Conservation (phyloP, 2,888 invertebrate species). For the Gymnosoma rotundatum region DNA sequence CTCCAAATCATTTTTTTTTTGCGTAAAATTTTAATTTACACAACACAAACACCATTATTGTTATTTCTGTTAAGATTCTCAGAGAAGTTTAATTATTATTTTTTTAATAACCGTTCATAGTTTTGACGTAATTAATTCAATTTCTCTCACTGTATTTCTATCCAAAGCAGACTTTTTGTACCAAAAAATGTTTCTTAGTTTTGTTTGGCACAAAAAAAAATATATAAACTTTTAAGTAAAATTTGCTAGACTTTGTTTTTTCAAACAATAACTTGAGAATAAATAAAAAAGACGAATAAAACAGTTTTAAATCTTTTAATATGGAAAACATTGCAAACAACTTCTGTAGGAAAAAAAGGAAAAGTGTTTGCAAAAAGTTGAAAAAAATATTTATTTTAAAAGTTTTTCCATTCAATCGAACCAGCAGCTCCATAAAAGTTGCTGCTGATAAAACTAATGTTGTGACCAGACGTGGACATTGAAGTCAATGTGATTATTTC, state of each 20-base stretch:
- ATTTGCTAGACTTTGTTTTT: slow-evolving; percentile 37
- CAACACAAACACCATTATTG: no score
- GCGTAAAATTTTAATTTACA: no score
- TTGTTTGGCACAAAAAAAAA: slow-evolving; percentile 4
- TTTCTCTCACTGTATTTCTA: slow-evolving; percentile 2
- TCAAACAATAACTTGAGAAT: slow-evolving; percentile 7
- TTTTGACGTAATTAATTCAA: no score
- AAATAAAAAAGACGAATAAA: neutral
- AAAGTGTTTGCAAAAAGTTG: slow-evolving; percentile 38
- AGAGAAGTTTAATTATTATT: no score
- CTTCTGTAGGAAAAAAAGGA: slow-evolving; percentile 53
- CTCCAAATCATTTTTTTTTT: no score
- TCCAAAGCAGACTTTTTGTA: slow-evolving; percentile 1
- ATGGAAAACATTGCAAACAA: slow-evolving; percentile 17
- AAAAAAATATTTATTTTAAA: slow-evolving; percentile 33
- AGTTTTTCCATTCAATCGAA: slow-evolving; percentile 20
- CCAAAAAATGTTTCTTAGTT: slow-evolving; percentile 1
- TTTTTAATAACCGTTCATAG: no score
- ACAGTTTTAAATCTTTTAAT: slow-evolving; percentile 33
- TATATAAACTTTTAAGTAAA: slow-evolving; percentile 29
- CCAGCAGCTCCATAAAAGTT: slow-evolving; percentile 28
- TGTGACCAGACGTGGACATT: slow-evolving; percentile 52
- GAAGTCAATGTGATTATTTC: slow-evolving; percentile 48
- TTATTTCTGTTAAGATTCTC: no score
- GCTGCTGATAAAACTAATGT: slow-evolving; percentile 40